A percentile compares a stretch with the other conserved stretches of the same genome.
These are phyloP conservation scores for Phortica magna DNA, from an alignment of 2,888 invertebrate genomes.

Conservation along the genomic window DNA sequence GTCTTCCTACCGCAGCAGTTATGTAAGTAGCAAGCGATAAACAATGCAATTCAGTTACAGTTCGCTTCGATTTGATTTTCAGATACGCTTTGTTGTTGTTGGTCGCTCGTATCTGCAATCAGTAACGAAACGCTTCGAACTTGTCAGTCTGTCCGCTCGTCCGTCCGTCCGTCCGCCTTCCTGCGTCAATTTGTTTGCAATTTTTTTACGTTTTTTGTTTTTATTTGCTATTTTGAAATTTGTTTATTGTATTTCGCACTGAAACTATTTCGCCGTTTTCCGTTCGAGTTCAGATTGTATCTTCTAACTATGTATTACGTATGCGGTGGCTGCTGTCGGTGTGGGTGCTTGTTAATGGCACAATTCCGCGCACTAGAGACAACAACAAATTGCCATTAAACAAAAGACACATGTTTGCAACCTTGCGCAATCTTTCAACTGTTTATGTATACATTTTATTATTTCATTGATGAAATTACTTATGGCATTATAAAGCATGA, in stretches of 20 bases:
- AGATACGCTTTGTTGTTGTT: slow-evolving; percentile 4
- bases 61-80: not conserved
- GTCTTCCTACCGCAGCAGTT: slow-evolving; percentile 77
- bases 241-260: slow-evolving; percentile 28
- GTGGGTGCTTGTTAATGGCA: slow-evolving; percentile 37
- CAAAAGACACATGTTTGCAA: not conserved
- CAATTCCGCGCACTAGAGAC: slow-evolving; percentile 15
- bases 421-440: slow-evolving; percentile 18
- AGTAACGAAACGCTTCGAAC: slow-evolving; percentile 8
- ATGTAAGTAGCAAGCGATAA: slow-evolving; percentile 71
- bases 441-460: too few relatives aligned
- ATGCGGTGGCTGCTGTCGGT: not conserved
- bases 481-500: too few relatives aligned
- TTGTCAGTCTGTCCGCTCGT: too few relatives aligned
- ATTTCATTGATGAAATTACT: too few relatives aligned
- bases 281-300: slow-evolving; percentile 15
- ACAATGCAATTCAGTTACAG: slow-evolving; percentile 15
- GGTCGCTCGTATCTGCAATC: slow-evolving; percentile 41
- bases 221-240: slow-evolving; percentile 20
- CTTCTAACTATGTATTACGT: not conserved
- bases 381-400: slow-evolving; percentile 1
- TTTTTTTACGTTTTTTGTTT: slow-evolving; percentile 1
- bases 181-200: slow-evolving; percentile 29
- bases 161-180: slow-evolving; percentile 24
- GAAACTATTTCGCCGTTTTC: not conserved